These are phyloP conservation scores for Trichonephila clavata DNA, from an alignment of 1,140 invertebrate species.

Conservation along the genomic window DNA sequence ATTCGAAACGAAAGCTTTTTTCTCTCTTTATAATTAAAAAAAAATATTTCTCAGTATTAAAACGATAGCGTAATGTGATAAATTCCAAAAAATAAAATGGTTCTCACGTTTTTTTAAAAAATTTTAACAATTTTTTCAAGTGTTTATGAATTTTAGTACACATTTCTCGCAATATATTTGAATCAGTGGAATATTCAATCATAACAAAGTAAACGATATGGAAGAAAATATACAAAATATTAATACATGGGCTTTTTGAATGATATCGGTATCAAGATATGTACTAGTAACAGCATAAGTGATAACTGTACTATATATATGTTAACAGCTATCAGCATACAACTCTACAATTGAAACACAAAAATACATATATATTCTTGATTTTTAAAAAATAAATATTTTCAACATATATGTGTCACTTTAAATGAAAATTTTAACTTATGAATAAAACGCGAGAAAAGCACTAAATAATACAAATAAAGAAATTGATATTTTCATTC, in stretches of 20 bases:
- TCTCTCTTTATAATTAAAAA: no score
- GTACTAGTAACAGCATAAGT: not conserved
- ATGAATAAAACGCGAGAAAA: not conserved
- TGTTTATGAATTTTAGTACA: not conserved
- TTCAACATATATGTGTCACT: not conserved
- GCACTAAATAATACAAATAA: no score
- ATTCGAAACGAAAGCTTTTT: no score
- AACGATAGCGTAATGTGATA: no score
- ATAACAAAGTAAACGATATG: not conserved
- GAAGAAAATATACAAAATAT: not conserved
- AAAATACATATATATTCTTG: not conserved
- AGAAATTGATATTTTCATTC: no score
- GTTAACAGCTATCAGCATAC: not conserved
- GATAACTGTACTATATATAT: not conserved
- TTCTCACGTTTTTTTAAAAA: not conserved
- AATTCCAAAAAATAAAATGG: no score
- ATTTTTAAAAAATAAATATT: not conserved
- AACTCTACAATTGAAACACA: not conserved
- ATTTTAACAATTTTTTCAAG: not conserved
- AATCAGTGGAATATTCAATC: not conserved
- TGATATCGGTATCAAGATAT: constrained; percentile 18
- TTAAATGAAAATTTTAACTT: not conserved
- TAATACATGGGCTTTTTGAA: constrained; percentile 6
- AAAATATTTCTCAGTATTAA: no score
- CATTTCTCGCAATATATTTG: not conserved